Percentiles rank a stretch among this genome's conserved stretches.
These are phyloP conservation scores for Rutilus rutilus DNA, from an alignment of 2,113 vertebrate species.

Conservation along the genomic window DNA sequence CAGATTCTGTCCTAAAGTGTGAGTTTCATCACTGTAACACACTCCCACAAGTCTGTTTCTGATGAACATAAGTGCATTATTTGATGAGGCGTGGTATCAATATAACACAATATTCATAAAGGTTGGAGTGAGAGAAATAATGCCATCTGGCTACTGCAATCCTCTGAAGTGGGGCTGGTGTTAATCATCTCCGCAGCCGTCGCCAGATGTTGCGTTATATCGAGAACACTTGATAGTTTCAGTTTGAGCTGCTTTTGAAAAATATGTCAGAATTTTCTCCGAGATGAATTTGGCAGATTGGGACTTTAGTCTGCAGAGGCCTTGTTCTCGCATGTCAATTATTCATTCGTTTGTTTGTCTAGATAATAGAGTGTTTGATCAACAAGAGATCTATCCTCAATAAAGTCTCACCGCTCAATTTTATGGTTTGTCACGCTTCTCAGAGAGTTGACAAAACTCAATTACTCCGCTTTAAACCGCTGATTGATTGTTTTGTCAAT, in stretches of 20 bases:
- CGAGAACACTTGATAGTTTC: background rate
- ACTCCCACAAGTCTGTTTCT: background rate
- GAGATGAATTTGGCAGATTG: background rate
- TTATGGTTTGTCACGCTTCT: conserved; percentile 42
- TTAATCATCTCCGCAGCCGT: conserved; percentile 71
- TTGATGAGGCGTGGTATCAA: background rate
- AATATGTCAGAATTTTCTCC: background rate
- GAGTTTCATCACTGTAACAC: background rate
- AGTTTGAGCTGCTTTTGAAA: background rate
- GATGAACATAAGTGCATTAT: background rate
- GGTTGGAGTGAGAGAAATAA: conserved; percentile 64
- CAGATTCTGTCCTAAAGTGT: background rate
- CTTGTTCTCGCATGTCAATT: background rate
- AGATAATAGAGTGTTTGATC: background rate
- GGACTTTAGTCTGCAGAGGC: background rate
- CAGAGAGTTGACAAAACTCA: conserved; percentile 45
- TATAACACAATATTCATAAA: conserved; percentile 21
- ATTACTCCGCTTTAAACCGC: conserved; percentile 54
- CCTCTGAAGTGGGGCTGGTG: conserved; percentile 45
- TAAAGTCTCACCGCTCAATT: conserved; percentile 28
- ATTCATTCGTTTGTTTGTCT: background rate
- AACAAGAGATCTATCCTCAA: conserved; percentile 34
- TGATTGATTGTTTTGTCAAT: conserved; percentile 58
- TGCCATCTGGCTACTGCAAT: conserved; percentile 41
- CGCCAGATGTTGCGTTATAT: conserved; percentile 71